phyloP scores from a whole-genome alignment of 2,113 vertebrate species.

The human (Homo sapiens) region GRCh38 chr2:60217001-60217500 shows the following conservation, averaged over 20 bases:
- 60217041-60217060: too few species aligned
- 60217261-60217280: not conserved
- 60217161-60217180: not conserved
- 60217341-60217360: not conserved
- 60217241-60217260: not conserved
- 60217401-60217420: not conserved
- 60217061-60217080: not conserved
- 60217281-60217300: not conserved
- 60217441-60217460: not conserved
- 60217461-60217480: constrained; percentile 28
- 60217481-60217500: not conserved
- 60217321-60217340: not conserved
- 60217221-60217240: not conserved
- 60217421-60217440: constrained; percentile 16
- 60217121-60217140: constrained; percentile 11
- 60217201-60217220: not conserved
- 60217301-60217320: not conserved
- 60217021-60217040: too few species aligned
- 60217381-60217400: constrained; percentile 19
- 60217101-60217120: constrained; percentile 17
- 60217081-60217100: constrained; percentile 47
- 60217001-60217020: too few species aligned
- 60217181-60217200: not conserved
- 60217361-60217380: not conserved
- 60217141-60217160: not conserved